Base-by-base conservation (phyloP, 2,888 invertebrate genomes). In the Zootermopsis nevadensis region DNA sequence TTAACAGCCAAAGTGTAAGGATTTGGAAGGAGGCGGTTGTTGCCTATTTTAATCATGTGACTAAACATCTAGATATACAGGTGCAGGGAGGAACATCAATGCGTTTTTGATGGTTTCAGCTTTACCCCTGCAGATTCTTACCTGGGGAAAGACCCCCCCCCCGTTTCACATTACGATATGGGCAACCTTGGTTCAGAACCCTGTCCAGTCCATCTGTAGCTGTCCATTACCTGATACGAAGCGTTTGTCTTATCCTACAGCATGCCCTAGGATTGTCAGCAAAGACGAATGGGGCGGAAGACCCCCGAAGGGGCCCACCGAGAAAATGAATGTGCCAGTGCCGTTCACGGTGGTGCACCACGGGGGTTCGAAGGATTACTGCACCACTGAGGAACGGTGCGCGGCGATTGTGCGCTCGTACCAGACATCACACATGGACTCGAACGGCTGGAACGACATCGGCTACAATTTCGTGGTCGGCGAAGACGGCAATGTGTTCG, bases 271-370 rank as follows among this genome's bases (percentile, higher is more conserved):
- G 31, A 91, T 94, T 19, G 89, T 94, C 27, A 88, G 90, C 1
- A 92, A 92, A 86, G 88, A 89, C 0, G 89, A 91, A 80, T 95
- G 95, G 95, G 92, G 86, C 3, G 90, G 89, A 3, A 87, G 89
- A 2, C 85, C 87, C 33, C 87, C 88, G 0, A 86, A 83, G 6
- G 82, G 66, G 2, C 38, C 80, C 0, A 48, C 85, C 15, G 82
- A 85, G 76, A 83, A 81, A 0, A 84, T 89, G 82, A 42, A 53
- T 1, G 38, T 83, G 1, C 90, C 90, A 1, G 86, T 88, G 0
- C 88, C 89, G 0, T 89, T 88, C 83, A 88, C 89, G 6, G 89
- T 90, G 0, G 84, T 90, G 22, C 90, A 90, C 84, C 90, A 90
- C 82, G 89, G 89, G 4, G 88, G 89, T 6, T 87, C 87, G 0